These are phyloP conservation scores for Meteorus cinctellus DNA, from an alignment of 2,888 invertebrate species.

Conservation along the genomic window DNA sequence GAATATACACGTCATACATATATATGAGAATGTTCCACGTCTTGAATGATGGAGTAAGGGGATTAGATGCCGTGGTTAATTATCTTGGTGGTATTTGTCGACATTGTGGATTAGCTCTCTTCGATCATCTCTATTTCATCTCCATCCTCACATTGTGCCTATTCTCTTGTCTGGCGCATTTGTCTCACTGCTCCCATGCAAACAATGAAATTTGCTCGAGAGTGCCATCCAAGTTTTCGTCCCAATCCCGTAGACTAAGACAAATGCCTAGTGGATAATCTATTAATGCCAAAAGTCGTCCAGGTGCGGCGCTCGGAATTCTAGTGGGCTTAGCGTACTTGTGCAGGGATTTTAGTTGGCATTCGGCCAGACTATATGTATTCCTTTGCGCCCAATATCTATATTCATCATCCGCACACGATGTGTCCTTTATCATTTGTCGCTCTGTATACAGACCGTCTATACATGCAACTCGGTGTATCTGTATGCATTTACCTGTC, in stretches of 20 bases:
- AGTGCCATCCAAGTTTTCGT: slow-evolving; percentile 11
- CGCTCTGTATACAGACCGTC: not conserved
- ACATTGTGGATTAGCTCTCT: slow-evolving; percentile 27
- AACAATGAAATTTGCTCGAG: slow-evolving; percentile 1
- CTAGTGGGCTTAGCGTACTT: slow-evolving; percentile 56
- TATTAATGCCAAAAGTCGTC: slow-evolving; percentile 62
- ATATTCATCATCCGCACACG: slow-evolving; percentile 7
- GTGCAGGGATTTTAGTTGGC: slow-evolving; percentile 66
- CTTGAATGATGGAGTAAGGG: slow-evolving; percentile 23
- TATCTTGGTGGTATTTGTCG: slow-evolving; percentile 11
- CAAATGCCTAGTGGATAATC: slow-evolving; percentile 59
- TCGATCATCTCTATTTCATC: slow-evolving; percentile 13
- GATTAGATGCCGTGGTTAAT: slow-evolving; percentile 29
- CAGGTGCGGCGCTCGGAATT: slow-evolving; percentile 61
- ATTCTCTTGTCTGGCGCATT: not conserved
- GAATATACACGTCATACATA: not conserved
- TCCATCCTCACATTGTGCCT: not conserved
- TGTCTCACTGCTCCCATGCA: not conserved
- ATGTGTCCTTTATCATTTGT: not conserved
- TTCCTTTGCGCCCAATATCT: slow-evolving; percentile 47
- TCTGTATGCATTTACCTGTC: slow-evolving; percentile 15
- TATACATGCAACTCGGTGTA: slow-evolving; percentile 24
- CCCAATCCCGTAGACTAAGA: slow-evolving; percentile 46
- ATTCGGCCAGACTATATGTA: slow-evolving; percentile 62
- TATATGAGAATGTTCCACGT: not conserved